Conservation (phyloP, 1,140 invertebrate genomes). For the Diabrotica undecimpunctata region DNA sequence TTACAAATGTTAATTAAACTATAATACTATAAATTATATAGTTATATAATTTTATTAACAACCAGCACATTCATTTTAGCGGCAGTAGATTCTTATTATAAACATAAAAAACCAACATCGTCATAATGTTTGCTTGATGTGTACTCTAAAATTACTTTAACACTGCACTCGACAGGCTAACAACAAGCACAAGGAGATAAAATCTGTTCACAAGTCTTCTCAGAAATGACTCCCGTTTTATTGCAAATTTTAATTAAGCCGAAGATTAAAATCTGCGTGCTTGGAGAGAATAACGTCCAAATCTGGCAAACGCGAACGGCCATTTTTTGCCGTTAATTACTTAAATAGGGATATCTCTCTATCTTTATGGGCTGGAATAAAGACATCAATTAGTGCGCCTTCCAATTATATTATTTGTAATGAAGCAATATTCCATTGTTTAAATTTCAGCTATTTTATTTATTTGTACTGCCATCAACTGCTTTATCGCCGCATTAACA, state of each 20-base stretch:
- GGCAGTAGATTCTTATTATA: too few relatives aligned
- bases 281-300: constrained; percentile 2
- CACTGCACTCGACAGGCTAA: not conserved
- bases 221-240: constrained; percentile 2
- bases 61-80: too few relatives aligned
- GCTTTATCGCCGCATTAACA: too few relatives aligned
- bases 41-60: too few relatives aligned
- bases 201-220: constrained; percentile 6
- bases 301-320: not conserved
- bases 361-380: not conserved
- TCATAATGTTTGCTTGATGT: not conserved
- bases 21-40: too few relatives aligned
- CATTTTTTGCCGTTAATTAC: not conserved
- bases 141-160: not conserved
- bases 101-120: not conserved
- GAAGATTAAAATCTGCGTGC: constrained; percentile 1
- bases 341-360: not conserved
- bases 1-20: too few relatives aligned
- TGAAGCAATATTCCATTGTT: not conserved
- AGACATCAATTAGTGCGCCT: constrained; percentile 1
- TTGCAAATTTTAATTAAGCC: constrained; percentile 2
- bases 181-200: not conserved
- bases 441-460: not conserved
- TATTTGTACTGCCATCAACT: too few relatives aligned
- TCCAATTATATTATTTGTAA: constrained; percentile 1